Conservation (phyloP, 2,888 invertebrate species). For the Caenorhabditis sp. region DNA sequence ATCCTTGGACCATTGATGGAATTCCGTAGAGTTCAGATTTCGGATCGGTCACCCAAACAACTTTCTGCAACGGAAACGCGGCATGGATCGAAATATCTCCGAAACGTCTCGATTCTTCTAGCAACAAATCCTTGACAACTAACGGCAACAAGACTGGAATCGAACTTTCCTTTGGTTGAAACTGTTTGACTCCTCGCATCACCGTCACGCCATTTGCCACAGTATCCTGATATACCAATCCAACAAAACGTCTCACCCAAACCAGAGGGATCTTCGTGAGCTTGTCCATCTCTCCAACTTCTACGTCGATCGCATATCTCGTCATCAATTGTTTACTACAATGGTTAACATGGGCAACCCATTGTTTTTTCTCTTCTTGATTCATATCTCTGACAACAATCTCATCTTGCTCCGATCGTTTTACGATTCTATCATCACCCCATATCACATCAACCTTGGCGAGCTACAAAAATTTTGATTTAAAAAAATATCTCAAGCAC, state of each 20-base stretch:
- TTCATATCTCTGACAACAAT: conserved; percentile 38
- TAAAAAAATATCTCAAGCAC: too few relatives aligned
- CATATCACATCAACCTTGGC: conserved; percentile 41
- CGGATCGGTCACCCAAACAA: conserved; percentile 45
- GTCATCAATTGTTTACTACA: conserved; percentile 25
- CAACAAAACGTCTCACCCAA: conserved; percentile 44
- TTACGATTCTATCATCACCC: conserved; percentile 31
- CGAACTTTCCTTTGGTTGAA: conserved; percentile 10
- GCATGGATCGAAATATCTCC: conserved; percentile 32
- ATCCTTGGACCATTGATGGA: conserved; percentile 38
- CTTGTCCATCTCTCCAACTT: conserved; percentile 5
- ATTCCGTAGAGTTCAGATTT: conserved; percentile 35
- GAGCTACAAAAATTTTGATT: conserved; percentile 30
- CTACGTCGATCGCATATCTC: conserved; percentile 51
- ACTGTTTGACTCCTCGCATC: conserved; percentile 34
- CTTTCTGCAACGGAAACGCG: conserved; percentile 33
- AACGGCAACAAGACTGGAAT: conserved; percentile 35
- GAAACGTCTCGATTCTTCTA: conserved; percentile 3
- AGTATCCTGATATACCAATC: conserved; percentile 29
- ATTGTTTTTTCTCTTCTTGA: conserved; percentile 25
- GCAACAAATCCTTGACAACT: conserved; percentile 23
- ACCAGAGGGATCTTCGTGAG: conserved; percentile 23
- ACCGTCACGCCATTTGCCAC: conserved; percentile 6
- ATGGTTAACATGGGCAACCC: conserved; percentile 14
- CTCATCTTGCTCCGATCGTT: conserved; percentile 15